Base-by-base conservation (phyloP, 2,797 vertebrate genomes). In the Micromesistius poutassou region DNA sequence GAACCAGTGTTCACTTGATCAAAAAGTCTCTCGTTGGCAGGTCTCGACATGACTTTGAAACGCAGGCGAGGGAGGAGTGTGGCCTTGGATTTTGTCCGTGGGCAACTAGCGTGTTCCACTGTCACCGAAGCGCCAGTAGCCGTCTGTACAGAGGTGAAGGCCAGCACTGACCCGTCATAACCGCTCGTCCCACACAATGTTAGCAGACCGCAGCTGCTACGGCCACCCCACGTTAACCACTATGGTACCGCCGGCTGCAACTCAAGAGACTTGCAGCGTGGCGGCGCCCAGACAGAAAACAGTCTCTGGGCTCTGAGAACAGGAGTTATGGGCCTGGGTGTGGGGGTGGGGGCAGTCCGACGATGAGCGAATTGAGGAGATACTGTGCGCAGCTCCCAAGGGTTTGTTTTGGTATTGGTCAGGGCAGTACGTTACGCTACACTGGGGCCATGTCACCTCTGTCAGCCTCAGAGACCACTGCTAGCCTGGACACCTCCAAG, bases 21-120 rank as follows among this genome's bases (percentile, higher is more conserved):
- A 94, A 94, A 90, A 92, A 93, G 94, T 97, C 96, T 97, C 96
- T 96, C 94, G 92, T 96, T 96, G 97, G 96, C 97, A 98, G 97
- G 97, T 98, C 97, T 98, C 95, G 97, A 98, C 97, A 99, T 99
- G 97, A 99, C 97, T 97, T 95, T 94, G 95, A 96, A 91, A 94
- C 96, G 93, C 95, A 97, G 95, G 96, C 95, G 96, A 96, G 95
- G 96, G 96, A 98, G 96, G 96, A 98, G 96, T 96, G 95, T 93
- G 92, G 94, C 93, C 94, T 96, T 96, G 94, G 94, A 94, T 95
- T 94, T 91, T 94, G 88, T 93, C 94, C 89, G 85, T 91, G 90
- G 93, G 91, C 92, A 88, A 92, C 94, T 95, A 92, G 86, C 91
- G 92, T 92, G 91, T 95, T 93, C 95, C 95, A 95, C 95, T 95